Evolutionary conservation across 2,888 invertebrate species (phyloP).

Genomic region (Drepanosiphum platanoidis): DNA sequence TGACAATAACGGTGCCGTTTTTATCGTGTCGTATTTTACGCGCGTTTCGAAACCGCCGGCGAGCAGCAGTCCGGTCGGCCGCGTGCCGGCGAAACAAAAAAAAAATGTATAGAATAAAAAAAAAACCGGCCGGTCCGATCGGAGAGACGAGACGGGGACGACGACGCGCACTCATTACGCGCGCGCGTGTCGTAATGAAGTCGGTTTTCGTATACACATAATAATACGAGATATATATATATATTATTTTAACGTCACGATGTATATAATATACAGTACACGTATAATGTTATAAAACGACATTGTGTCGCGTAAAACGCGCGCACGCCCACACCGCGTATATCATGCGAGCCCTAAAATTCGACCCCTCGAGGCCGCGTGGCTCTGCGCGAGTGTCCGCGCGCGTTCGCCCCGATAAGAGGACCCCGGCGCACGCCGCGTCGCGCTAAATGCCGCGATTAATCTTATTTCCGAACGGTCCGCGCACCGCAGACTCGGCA

Average conservation of each 20-base stretch:
- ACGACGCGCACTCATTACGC: background rate
- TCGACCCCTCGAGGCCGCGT: conserved; percentile 36
- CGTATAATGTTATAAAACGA: background rate
- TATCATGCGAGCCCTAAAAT: background rate
- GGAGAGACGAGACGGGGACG: background rate
- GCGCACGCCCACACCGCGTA: background rate
- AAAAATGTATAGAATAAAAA: too few relatives aligned
- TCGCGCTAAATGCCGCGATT: conserved; percentile 57
- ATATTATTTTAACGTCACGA: background rate
- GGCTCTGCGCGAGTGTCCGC: conserved; percentile 40
- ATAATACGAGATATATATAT: too few relatives aligned
- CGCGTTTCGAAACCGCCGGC: background rate
- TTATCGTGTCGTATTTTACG: background rate
- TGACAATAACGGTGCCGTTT: background rate
- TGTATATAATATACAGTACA: background rate
- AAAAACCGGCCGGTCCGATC: background rate
- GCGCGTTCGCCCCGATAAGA: conserved; percentile 36
- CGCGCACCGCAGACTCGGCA: conserved; percentile 20
- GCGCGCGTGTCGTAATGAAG: conserved; percentile 1
- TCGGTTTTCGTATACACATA: background rate
- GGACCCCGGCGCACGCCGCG: background rate
- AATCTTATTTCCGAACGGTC: conserved; percentile 56
- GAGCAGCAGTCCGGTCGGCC: background rate
- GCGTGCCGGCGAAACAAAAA: too few relatives aligned
- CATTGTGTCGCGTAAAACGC: background rate